Evolutionary conservation across 2,888 invertebrate genomes (phyloP).

Genomic region (Pristionchus japonicus): DNA sequence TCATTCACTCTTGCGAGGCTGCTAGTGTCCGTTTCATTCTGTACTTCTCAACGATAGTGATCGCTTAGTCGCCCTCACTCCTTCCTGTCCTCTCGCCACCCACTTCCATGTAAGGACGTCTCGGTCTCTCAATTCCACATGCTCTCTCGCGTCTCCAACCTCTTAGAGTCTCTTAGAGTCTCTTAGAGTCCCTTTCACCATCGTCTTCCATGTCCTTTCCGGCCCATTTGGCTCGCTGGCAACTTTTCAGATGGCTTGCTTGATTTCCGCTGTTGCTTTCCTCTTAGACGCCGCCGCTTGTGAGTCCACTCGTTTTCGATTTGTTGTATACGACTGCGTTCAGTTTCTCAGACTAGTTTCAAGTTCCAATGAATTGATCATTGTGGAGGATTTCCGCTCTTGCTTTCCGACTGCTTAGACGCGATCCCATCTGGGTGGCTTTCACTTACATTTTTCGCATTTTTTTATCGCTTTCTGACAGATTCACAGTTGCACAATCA

Average conservation of each 20-base stretch:
- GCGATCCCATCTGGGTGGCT: too few species aligned
- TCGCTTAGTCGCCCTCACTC: background rate
- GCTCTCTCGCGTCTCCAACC: background rate
- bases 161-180: background rate
- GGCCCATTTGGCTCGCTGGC: conserved; percentile 26
- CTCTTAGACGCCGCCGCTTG: background rate
- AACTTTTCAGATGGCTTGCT: conserved; percentile 25
- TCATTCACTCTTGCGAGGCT: too few species aligned
- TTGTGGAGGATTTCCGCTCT: too few species aligned
- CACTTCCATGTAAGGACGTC: background rate
- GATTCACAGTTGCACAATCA: too few species aligned
- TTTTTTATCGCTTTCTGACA: too few species aligned
- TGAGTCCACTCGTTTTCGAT: background rate
- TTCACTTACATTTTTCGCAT: too few species aligned
- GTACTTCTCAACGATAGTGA: background rate
- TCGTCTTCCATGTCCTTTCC: conserved; percentile 30
- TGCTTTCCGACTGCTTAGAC: too few species aligned
- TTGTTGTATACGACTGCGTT: too few species aligned
- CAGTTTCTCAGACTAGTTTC: too few species aligned
- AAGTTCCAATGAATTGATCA: too few species aligned
- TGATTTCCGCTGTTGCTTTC: background rate
- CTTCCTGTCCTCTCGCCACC: background rate
- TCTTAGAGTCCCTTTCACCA: background rate
- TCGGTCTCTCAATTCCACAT: background rate
- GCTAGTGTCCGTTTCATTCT: too few species aligned